Percentiles rank a stretch among this genome's conserved stretches.
These are phyloP conservation scores for Zaprionus taronus DNA, from an alignment of 1,140 invertebrate genomes.

Conservation along the genomic window DNA sequence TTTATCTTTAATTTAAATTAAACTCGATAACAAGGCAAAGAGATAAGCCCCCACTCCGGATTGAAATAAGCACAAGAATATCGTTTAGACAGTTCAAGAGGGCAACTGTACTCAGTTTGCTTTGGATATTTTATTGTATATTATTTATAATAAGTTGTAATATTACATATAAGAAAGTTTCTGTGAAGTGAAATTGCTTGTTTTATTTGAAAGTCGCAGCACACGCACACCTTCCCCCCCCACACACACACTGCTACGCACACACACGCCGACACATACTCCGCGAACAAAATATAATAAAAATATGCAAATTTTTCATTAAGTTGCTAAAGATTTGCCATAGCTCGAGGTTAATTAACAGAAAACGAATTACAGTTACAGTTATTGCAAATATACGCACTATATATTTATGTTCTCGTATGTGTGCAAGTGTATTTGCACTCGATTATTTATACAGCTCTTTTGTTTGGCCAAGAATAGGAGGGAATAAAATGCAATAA, in stretches of 20 bases:
- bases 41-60: background rate
- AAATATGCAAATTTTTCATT: conserved; percentile 10
- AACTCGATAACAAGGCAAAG: conserved; percentile 22
- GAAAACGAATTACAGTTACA: background rate
- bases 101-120: background rate
- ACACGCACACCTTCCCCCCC: background rate
- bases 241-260: background rate
- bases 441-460: background rate
- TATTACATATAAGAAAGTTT: conserved; percentile 28
- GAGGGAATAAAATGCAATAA: conserved; percentile 24
- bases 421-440: background rate
- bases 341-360: background rate
- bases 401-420: background rate
- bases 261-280: conserved; percentile 4
- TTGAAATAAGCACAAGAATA: background rate
- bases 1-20: conserved; percentile 75
- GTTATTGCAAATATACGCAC: conserved; percentile 22
- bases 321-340: background rate
- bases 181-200: conserved; percentile 25
- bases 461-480: background rate
- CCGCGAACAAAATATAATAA: conserved; percentile 15
- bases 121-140: conserved; percentile 26
- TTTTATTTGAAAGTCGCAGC: conserved; percentile 21
- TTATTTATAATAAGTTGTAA: conserved; percentile 19
- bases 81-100: conserved; percentile 1